Base-by-base conservation (phyloP, 2,888 invertebrate genomes). In the Heterodera filipjevi region DNA sequence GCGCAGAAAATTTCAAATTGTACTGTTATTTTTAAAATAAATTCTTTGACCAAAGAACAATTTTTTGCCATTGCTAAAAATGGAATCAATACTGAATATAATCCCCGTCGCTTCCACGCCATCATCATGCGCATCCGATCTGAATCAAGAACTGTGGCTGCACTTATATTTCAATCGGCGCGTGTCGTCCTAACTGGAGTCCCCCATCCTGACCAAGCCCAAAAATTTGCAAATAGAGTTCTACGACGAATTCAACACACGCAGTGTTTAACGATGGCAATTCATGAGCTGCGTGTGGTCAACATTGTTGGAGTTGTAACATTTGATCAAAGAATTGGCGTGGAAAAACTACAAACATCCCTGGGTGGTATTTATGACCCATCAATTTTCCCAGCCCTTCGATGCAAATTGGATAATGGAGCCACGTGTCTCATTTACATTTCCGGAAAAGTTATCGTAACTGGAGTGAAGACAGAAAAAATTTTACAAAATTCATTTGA, bases 381-480 rank as follows among this genome's bases (percentile, higher is more conserved):
- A 19, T 22, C 74, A 3, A 73, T 73, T 44, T 73, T 73, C 46
- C 74, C 74, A 0, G 74, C 74, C 30, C 30, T 73, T n/a, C 22
- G 74, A n/a, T 73, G 53, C 27, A 73, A 73, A 35, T 32, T 73
- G 16, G 30, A 46, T 22, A 12, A 27, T 1, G 49, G 14, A 22
- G n/a, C 49, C 35, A 33, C 74, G 1, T 73, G 49, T 14, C 74
- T 73, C 33, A 73, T 73, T 64, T 73, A 73, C 74, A 73, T 73
- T 22, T 73, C 74, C 14, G 74, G 74, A 22, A 53, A 35, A n/a
- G 49, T 73, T 10, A 73, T 73, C 22, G 35, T 73, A 12, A 73
- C 73, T 19, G 73, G 73, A 8, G 53, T 46, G 3, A n/a, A 32
- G 2, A 6, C 6, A 2, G 12, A 19, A 8, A 33, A 22, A n/a